A percentile compares a stretch with the other conserved stretches of the same genome.
phyloP scores from a whole-genome alignment of 2,797 vertebrate genomes.

The Ambastaia sidthimunki region DNA sequence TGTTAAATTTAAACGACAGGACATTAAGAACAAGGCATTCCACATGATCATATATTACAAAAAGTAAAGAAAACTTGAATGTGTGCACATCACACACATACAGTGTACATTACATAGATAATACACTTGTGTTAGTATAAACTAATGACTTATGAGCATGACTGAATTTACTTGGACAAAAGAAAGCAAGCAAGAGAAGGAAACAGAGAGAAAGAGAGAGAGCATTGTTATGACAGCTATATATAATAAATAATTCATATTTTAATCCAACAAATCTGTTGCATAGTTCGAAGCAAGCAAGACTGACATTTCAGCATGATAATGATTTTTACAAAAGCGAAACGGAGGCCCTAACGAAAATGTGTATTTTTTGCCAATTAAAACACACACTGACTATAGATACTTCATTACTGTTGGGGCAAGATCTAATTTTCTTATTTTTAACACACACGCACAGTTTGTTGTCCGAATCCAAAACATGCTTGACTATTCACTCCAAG shows the following conservation, averaged over 20 bases:
- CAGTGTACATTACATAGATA: constrained; percentile 56
- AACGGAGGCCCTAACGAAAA: constrained; percentile 37
- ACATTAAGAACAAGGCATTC: constrained; percentile 85
- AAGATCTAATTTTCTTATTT: constrained; percentile 21
- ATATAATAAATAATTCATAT: constrained; percentile 55
- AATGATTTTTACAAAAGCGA: constrained; percentile 56
- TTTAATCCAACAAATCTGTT: constrained; percentile 75
- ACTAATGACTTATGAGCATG: constrained; percentile 62
- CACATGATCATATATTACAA: constrained; percentile 84
- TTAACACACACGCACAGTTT: constrained; percentile 23
- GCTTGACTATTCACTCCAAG: not conserved
- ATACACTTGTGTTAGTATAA: constrained; percentile 70
- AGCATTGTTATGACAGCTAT: constrained; percentile 34
- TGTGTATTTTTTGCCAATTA: constrained; percentile 53
- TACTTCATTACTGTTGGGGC: constrained; percentile 26
- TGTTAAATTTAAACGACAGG: constrained; percentile 80
- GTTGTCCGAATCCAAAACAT: constrained; percentile 11
- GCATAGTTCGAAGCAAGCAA: constrained; percentile 84
- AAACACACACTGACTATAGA: constrained; percentile 68
- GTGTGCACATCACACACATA: constrained; percentile 65
- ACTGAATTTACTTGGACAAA: constrained; percentile 60
- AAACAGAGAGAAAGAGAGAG: constrained; percentile 40
- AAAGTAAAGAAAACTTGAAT: constrained; percentile 72
- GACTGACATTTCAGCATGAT: constrained; percentile 64
- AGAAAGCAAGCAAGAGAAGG: constrained; percentile 61